Evolutionary conservation across 2,797 vertebrate genomes (phyloP).

Genomic region (Esox lucius): DNA sequence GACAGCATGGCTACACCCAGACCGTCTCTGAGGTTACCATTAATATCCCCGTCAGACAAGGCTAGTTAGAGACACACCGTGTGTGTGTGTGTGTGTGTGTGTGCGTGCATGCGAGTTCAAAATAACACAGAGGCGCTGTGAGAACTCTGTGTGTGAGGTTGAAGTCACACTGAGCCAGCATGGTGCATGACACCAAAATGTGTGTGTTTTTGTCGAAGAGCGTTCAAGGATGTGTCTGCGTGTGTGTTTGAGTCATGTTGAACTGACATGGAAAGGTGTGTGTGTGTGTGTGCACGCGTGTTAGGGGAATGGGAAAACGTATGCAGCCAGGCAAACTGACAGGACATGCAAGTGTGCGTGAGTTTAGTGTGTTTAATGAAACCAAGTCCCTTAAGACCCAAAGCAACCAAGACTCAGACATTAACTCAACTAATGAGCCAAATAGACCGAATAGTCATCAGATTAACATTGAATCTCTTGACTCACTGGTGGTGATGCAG

Average conservation of each 20-base stretch:
- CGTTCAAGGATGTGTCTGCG: neutral
- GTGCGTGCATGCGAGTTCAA: slow-evolving; percentile 6
- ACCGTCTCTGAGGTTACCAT: slow-evolving; percentile 54
- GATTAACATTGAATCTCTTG: neutral
- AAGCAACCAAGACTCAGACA: slow-evolving; percentile 51
- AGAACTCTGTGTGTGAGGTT: neutral
- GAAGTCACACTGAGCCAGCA: neutral
- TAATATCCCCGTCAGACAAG: slow-evolving; percentile 56
- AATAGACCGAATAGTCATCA: slow-evolving; percentile 51
- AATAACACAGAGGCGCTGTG: neutral
- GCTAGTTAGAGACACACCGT: slow-evolving; percentile 45
- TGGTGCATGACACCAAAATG: slow-evolving; percentile 4
- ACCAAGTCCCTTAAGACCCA: slow-evolving; percentile 54
- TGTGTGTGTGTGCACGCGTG: slow-evolving; percentile 48
- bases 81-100: slow-evolving; percentile 26
- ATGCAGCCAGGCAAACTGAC: neutral
- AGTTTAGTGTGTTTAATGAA: slow-evolving; percentile 60
- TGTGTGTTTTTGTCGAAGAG: slow-evolving; percentile 30
- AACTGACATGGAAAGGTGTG: slow-evolving; percentile 10
- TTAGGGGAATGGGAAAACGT: slow-evolving; percentile 8
- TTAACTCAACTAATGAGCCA: slow-evolving; percentile 72
- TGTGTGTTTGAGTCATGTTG: too few species aligned
- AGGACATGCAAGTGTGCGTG: slow-evolving; percentile 36
- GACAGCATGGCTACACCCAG: slow-evolving; percentile 56
- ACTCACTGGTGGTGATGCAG: neutral